These are phyloP conservation scores for Lypha dubia DNA, from an alignment of 2,888 invertebrate species.

Conservation along the genomic window DNA sequence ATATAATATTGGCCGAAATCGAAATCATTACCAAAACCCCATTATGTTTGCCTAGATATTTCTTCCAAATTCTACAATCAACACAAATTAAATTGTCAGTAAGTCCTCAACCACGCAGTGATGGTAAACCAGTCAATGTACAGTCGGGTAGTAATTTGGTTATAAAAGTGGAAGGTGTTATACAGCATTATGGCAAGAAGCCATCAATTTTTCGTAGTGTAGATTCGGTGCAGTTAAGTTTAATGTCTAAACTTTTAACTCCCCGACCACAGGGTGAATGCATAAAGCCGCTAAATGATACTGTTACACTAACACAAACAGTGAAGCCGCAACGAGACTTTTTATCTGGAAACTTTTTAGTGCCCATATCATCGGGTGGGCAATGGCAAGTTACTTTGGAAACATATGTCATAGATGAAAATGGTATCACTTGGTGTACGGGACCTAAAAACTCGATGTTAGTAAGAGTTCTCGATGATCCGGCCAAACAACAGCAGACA, in stretches of 20 bases:
- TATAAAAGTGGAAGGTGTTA: constrained; percentile 96
- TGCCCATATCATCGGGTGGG: constrained; percentile 86
- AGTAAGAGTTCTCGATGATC: constrained; percentile 83
- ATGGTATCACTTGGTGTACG: constrained; percentile 94
- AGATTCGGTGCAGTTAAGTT: constrained; percentile 88
- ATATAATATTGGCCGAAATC: constrained; percentile 86
- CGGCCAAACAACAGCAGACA: constrained; percentile 78
- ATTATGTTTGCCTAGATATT: constrained; percentile 89
- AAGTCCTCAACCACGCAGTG: constrained; percentile 90
- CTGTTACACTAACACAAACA: constrained; percentile 88
- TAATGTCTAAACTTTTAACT: constrained; percentile 87
- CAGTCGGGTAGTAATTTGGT: constrained; percentile 93
- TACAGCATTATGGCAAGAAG: constrained; percentile 88
- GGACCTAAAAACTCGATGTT: constrained; percentile 88
- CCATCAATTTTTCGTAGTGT: constrained; percentile 89
- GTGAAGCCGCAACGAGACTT: constrained; percentile 96
- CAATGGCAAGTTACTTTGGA: constrained; percentile 91
- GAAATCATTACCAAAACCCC: constrained; percentile 87
- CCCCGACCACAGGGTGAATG: constrained; percentile 78
- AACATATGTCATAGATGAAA: constrained; percentile 93
- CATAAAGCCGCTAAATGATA: constrained; percentile 79
- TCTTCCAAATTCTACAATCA: constrained; percentile 92
- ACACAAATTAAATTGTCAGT: constrained; percentile 92
- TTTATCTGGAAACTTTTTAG: constrained; percentile 95
- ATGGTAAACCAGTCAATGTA: constrained; percentile 93